Evolutionary conservation across 2,888 invertebrate species (phyloP), one percentile per base, ranked within the genome.

Genomic region (Eretmocerus hayati): DNA sequence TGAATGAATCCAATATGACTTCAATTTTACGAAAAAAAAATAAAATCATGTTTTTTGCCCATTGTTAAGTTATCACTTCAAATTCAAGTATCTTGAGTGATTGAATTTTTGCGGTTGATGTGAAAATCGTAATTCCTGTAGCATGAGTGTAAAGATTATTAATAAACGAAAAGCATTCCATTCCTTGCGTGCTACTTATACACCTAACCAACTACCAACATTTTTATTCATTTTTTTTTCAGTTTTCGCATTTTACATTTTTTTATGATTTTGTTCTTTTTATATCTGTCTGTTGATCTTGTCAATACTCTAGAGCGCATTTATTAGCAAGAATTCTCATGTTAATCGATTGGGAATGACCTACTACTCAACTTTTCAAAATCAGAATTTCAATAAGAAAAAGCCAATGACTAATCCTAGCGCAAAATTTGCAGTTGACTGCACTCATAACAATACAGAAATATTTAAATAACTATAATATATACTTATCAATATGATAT

Each of bases 301-400:
- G 59, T 65, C 64, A 67, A 66, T 65, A 62, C 63, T 61, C 60
- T 61, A 63, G 64, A 63, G 58, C 62, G 56, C 62, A 64, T 62
- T 67, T 62, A 65, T 63, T 64, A 65, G 57, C 63, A 63, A 62
- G 42, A 64, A 61, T 38, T 61, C 63, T 64, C 52, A 55, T 56
- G 63, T 63, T 61, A 66, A 67, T 62, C 50, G 62, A 66, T 63
- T 61, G 60, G 63, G 58, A 50, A 61, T 64, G 58, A 60, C 58
- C 57, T 53, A 42, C 22, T 40, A 33, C 11, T n/a, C 13, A 32
- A n/a, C n/a, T n/a, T n/a, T n/a, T n/a, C n/a, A n/a, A n/a, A n/a
- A n/a, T n/a, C n/a, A n/a, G n/a, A n/a, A n/a, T n/a, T n/a, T n/a
- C n/a, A n/a, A n/a, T n/a, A n/a, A n/a, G n/a, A n/a, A n/a, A n/a